Base-by-base conservation (phyloP, 2,797 vertebrate genomes). In the Loriculus beryllinus region DNA sequence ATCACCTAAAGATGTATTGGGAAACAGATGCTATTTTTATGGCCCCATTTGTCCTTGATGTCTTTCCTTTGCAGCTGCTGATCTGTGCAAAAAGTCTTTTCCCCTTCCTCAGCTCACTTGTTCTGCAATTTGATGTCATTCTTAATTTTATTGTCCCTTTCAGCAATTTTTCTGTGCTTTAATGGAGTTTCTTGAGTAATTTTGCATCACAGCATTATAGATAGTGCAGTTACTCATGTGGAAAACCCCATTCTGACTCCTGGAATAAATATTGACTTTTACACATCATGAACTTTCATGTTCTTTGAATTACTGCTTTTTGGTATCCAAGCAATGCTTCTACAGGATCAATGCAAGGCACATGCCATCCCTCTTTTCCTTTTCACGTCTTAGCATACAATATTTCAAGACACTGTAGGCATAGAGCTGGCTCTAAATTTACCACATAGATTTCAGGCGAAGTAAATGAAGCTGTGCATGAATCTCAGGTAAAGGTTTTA, bases 111-210 rank as follows among this genome's bases (percentile, higher is more conserved):
- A 1, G 25, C 68, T 88, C 6, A 2, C 54, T 91, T 0, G 0
- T 37, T 90, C 48, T 74, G 43, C 60, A 48, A 16, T 95, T 82
- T 93, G 49, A 75, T 74, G 52, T 63, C 3, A 2, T 74, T 59
- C 69, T 95, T 86, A 92, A 82, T 90, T 88, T 82, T 72, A 64
- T 64, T 79, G 49, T 74, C 26, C 68, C 68, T 90, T 48, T 48
- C 37, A 80, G 74, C 26, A 31, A 83, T 52, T 86, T 79, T 93
- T 88, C 42, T 72, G 22, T 25, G 20, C 9, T 84, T 93, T 88
- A 90, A 56, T 82, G 43, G 54, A 94, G 63, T 67, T 86, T 87
- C 64, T 77, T 67, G 51, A 92, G 82, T 47, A 81, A 81, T 90
- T 93, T 79, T 88, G 15, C 68, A 48, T 63, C 80, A 56, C 0